These are phyloP conservation scores for Therioaphis trifolii DNA, from an alignment of 2,888 invertebrate genomes.

Conservation along the genomic window DNA sequence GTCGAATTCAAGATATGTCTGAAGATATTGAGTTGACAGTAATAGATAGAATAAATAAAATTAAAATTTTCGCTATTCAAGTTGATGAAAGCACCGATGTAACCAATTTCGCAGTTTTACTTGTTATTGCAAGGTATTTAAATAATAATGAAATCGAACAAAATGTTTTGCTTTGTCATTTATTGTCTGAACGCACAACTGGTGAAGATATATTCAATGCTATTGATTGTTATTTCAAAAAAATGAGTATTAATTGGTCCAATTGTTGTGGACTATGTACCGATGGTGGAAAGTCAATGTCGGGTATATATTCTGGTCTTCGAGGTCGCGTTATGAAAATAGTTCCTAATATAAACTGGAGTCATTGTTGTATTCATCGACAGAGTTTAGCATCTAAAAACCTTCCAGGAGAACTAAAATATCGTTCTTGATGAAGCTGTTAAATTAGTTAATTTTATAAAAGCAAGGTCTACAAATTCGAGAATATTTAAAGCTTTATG, in stretches of 20 bases:
- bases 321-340: constrained; percentile 64
- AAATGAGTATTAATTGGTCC: constrained; percentile 65
- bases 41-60: constrained; percentile 42
- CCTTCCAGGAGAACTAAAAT: constrained; percentile 48
- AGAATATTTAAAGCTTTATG: constrained; percentile 44
- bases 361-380: constrained; percentile 39
- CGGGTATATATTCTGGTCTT: constrained; percentile 35
- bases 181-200: constrained; percentile 30
- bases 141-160: constrained; percentile 32
- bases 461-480: constrained; percentile 23
- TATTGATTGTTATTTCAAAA: constrained; percentile 26
- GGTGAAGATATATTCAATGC: constrained; percentile 41
- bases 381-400: constrained; percentile 35
- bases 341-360: constrained; percentile 52
- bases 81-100: constrained; percentile 48
- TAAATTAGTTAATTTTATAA: constrained; percentile 41
- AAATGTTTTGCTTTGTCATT: constrained; percentile 31
- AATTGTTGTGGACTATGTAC: constrained; percentile 48
- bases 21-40: constrained; percentile 36
- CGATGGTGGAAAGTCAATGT: constrained; percentile 48
- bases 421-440: constrained; percentile 30
- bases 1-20: constrained; percentile 43
- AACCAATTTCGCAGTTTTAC: constrained; percentile 34
- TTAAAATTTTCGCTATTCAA: constrained; percentile 41
- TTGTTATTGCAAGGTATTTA: constrained; percentile 46